phyloP scores from a whole-genome alignment of 1,140 invertebrate species.

The Drosophila guanche region DNA sequence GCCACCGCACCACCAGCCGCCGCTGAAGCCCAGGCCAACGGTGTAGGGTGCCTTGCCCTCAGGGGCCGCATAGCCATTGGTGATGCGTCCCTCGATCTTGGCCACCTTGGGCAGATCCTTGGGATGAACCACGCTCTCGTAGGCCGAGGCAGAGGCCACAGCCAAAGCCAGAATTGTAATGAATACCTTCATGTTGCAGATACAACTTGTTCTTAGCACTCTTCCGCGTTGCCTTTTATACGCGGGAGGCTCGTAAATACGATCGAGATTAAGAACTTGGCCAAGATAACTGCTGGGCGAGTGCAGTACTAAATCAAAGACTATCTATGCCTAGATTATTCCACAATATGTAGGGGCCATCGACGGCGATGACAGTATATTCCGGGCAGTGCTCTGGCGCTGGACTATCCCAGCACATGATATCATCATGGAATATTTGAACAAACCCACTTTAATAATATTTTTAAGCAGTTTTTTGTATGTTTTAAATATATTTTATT shows the following conservation, averaged over 20 bases:
- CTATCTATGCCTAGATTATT: slow-evolving; percentile 1
- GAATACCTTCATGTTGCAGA: slow-evolving; percentile 40
- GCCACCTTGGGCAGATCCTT: slow-evolving; percentile 27
- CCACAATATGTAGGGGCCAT: no score
- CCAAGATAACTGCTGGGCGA: neutral
- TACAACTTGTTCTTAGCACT: slow-evolving; percentile 7
- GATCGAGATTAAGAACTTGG: neutral
- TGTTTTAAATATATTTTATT: slow-evolving; percentile 62
- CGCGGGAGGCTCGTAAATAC: neutral
- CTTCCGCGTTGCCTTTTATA: slow-evolving; percentile 8
- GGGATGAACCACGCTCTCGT: slow-evolving; percentile 17
- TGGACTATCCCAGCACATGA: no score
- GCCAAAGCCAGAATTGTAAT: slow-evolving; percentile 34
- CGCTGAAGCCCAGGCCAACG: slow-evolving; percentile 32
- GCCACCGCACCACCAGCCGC: slow-evolving; percentile 42
- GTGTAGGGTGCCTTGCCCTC: slow-evolving; percentile 44
- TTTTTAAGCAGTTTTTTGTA: slow-evolving; percentile 63
- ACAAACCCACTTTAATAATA: neutral
- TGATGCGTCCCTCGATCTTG: slow-evolving; percentile 36
- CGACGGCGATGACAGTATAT: no score
- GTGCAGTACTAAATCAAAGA: slow-evolving; percentile 30
- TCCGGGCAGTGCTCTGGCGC: no score
- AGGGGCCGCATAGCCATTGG: slow-evolving; percentile 28
- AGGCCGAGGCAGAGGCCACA: slow-evolving; percentile 12
- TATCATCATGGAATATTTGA: no score